Base-by-base conservation (phyloP, 2,888 invertebrate species). In the Hypercompe scribonia region DNA sequence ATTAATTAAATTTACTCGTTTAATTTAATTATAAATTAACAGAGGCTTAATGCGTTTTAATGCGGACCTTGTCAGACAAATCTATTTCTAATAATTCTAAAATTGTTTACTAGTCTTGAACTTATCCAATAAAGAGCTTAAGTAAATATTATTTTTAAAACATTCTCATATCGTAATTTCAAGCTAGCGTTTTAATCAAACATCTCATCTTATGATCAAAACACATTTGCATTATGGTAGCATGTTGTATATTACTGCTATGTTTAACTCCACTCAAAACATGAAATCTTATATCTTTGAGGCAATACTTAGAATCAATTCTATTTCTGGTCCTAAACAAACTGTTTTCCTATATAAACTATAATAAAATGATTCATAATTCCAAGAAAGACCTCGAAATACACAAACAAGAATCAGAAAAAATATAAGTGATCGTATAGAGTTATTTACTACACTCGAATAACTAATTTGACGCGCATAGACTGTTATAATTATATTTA, bases 401-500 rank as follows among this genome's bases (percentile, higher is more conserved):
- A 0, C 18, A 28, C 0, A 65, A 65, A 31, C 21, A 42, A 31
- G 21, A 21, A 10, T 8, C 4, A 18, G 31, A 46, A 46, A 11
- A 33, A 46, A 28, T 15, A 34, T 54, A 54, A 68, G 24, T 28
- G 34, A 54, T 54, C 31, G 24, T 10, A 24, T 34, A n/a, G 1
- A n/a, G 34, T 54, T 67, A 34, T 13, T 15, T n/a, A n/a, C 28
- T n/a, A 13, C 28, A 58, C 28, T 15, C 28, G 28, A 61, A 31
- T 61, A 28, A 34, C n/a, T 36, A 54, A n/a, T 28, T 31, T 24
- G 3, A 68, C 73, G 84, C 85, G 85, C 86, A 86, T 86, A 86
- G 84, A 66, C 77, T 86, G 84, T 84, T 78, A 74, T 76, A 75
- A 72, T 72, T 78, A 69, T 78, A 71, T 24, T 73, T 34, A 28